A percentile compares a stretch with the other conserved stretches of the same genome.
phyloP scores from a whole-genome alignment of 2,888 invertebrate species.

The Ophonus ardosiacus region DNA sequence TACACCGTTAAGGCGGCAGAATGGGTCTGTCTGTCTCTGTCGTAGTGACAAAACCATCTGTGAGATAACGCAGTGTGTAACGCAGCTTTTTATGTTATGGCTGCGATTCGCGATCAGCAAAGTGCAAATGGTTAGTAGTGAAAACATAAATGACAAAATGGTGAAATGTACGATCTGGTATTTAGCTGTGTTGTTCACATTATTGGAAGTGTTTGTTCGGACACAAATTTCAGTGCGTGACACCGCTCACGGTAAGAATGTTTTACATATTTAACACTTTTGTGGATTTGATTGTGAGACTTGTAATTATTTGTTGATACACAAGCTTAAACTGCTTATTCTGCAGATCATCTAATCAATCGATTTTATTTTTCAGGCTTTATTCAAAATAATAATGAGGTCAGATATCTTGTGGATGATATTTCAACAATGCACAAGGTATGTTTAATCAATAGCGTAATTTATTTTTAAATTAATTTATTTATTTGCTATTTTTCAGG shows the following conservation, averaged over 20 bases:
- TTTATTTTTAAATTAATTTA: conserved; percentile 55
- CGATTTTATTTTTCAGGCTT: conserved; percentile 79
- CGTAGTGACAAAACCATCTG: conserved; percentile 57
- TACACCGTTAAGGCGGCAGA: too few species aligned
- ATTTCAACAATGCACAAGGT: conserved; percentile 79
- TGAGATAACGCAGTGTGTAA: conserved; percentile 63
- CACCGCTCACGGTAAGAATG: conserved; percentile 84
- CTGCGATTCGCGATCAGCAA: conserved; percentile 59
- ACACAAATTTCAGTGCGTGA: conserved; percentile 85
- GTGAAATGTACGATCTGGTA: conserved; percentile 77
- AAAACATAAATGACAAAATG: conserved; percentile 74
- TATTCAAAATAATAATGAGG: conserved; percentile 84
- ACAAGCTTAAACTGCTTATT: conserved; percentile 42
- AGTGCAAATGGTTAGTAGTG: conserved; percentile 68
- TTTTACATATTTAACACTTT: conserved; percentile 74
- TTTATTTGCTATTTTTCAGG: conserved; percentile 71
- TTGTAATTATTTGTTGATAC: conserved; percentile 52
- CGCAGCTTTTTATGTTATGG: conserved; percentile 64
- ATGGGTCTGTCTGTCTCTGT: conserved; percentile 26
- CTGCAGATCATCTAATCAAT: conserved; percentile 6
- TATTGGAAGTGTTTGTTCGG: conserved; percentile 83
- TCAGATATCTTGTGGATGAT: conserved; percentile 83
- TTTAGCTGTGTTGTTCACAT: conserved; percentile 83
- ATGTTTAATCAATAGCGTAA: conserved; percentile 61
- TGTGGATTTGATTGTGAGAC: conserved; percentile 61